These are phyloP conservation scores for Laspeyria flexula DNA, from an alignment of 2,888 invertebrate genomes.

Conservation along the genomic window DNA sequence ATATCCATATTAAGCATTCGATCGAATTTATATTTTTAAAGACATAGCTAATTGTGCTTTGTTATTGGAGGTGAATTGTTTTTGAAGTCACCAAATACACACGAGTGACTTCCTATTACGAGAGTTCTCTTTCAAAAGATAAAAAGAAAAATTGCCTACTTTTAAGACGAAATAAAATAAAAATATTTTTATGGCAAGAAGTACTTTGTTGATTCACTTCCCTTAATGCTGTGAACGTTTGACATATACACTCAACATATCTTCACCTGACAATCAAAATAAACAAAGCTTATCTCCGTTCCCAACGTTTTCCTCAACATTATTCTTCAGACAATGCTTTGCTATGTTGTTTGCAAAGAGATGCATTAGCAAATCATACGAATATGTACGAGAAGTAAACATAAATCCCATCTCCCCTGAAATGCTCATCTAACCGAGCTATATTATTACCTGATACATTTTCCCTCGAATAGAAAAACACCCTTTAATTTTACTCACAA, in stretches of 20 bases:
- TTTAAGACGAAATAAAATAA: not conserved
- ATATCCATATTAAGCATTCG: too few species aligned
- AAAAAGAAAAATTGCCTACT: too few species aligned
- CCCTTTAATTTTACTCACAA: conserved; percentile 70
- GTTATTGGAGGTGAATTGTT: too few species aligned
- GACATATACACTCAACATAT: not conserved
- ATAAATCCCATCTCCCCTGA: conserved; percentile 62
- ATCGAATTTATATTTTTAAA: too few species aligned
- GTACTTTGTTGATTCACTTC: not conserved
- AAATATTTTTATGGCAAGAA: not conserved
- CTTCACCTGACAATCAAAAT: conserved; percentile 23
- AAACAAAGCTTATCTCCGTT: conserved; percentile 17
- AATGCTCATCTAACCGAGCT: conserved; percentile 66
- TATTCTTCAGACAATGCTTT: conserved; percentile 25
- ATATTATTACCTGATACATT: conserved; percentile 75
- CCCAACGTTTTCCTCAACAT: conserved; percentile 8
- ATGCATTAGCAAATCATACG: conserved; percentile 56
- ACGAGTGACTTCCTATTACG: too few species aligned
- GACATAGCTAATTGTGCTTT: too few species aligned
- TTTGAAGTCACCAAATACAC: too few species aligned
- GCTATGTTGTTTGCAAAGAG: conserved; percentile 47
- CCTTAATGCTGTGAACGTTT: not conserved
- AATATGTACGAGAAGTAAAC: conserved; percentile 52
- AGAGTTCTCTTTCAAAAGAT: too few species aligned
- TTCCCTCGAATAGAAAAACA: conserved; percentile 69